Evolutionary conservation across 2,797 vertebrate genomes (phyloP).

Genomic region (Prionace glauca): DNA sequence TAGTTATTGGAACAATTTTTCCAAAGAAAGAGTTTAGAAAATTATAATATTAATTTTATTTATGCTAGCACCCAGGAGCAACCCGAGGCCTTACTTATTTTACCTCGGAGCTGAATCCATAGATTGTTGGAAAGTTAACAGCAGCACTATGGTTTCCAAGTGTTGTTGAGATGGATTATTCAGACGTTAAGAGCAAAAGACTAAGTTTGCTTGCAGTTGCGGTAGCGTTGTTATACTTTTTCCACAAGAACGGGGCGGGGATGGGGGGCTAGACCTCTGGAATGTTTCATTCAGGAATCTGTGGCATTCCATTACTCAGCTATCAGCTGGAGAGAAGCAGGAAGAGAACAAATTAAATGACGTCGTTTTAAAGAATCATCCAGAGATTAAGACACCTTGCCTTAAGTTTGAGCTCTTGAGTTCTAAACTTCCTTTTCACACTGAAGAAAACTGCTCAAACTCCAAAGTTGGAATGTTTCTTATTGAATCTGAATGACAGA

Average conservation of each 20-base stretch:
- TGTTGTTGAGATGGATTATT: background rate
- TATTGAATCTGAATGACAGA: background rate
- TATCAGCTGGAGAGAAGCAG: background rate
- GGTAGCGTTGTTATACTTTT: background rate
- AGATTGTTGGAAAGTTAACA: background rate
- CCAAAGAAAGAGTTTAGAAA: background rate
- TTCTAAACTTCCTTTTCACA: background rate
- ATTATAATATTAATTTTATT: background rate
- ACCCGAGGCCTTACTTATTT: background rate
- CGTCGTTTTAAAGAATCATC: background rate
- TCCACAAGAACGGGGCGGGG: background rate
- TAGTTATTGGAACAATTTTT: background rate
- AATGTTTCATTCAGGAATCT: constrained; percentile 22
- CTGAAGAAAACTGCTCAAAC: background rate
- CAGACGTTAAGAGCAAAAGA: background rate
- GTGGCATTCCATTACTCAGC: background rate
- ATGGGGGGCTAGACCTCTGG: background rate
- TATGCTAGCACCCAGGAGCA: background rate
- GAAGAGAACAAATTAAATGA: background rate
- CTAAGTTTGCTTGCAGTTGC: no score
- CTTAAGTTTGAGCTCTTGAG: background rate
- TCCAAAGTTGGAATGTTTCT: constrained; percentile 24
- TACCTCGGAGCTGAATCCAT: background rate
- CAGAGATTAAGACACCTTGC: background rate
- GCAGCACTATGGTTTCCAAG: background rate